phyloP scores from a whole-genome alignment of 2,888 invertebrate species.

The Rhodophaea formosa region DNA sequence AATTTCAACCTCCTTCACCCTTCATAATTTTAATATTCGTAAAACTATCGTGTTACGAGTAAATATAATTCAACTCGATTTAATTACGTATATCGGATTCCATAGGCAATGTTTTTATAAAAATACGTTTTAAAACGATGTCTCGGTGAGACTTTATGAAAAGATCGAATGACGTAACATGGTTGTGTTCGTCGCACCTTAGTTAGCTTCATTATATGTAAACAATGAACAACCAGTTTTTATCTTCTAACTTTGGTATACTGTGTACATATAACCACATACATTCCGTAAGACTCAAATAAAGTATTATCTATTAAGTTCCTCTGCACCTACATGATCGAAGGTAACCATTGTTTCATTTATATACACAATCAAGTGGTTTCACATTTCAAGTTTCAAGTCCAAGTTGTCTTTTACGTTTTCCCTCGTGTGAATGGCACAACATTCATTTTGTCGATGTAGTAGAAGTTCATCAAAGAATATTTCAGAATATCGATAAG shows the following conservation, averaged over 20 bases:
- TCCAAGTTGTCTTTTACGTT: conserved; percentile 53
- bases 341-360: conserved; percentile 76
- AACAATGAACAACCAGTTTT: conserved; percentile 60
- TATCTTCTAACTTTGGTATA: conserved; percentile 81
- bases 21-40: conserved; percentile 56
- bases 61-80: conserved; percentile 70
- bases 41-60: conserved; percentile 73
- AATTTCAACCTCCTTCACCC: conserved; percentile 56
- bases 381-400: conserved; percentile 43
- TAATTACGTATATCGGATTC: conserved; percentile 77
- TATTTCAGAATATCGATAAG: conserved; percentile 52
- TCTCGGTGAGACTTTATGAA: conserved; percentile 34
- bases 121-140: conserved; percentile 70
- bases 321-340: conserved; percentile 59
- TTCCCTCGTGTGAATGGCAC: conserved; percentile 54
- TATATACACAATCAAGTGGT: conserved; percentile 57
- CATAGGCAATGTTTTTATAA: conserved; percentile 79
- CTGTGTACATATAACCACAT: conserved; percentile 65
- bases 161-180: conserved; percentile 18
- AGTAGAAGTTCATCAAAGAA: conserved; percentile 66
- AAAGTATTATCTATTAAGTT: conserved; percentile 48
- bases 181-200: conserved; percentile 22
- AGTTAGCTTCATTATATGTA: conserved; percentile 32
- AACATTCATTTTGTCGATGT: conserved; percentile 50
- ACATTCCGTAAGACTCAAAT: conserved; percentile 59